A percentile compares a stretch with the other conserved stretches of the same genome.
Conservation (phyloP, 2,113 vertebrate genomes). For the Egretta garzetta region DNA sequence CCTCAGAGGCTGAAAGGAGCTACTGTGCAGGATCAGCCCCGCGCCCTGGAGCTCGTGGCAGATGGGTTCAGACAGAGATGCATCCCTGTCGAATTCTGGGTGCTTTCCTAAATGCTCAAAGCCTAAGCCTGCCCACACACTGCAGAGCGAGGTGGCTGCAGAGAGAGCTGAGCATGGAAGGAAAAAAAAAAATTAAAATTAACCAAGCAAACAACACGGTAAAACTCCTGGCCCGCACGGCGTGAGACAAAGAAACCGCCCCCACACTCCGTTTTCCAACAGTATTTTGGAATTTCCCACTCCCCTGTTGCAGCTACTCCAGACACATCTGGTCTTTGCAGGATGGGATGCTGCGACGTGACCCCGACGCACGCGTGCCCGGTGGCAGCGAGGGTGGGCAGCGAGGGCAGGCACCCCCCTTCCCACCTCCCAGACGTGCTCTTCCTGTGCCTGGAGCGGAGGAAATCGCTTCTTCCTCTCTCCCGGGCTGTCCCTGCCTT, state of each 20-base stretch:
- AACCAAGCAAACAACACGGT: neutral
- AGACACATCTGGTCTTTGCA: neutral
- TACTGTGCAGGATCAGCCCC: neutral
- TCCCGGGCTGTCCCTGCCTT: neutral
- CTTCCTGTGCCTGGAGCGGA: neutral
- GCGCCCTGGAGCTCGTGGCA: rapidly evolving
- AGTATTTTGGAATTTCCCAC: neutral
- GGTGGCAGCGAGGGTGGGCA: neutral
- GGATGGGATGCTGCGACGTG: neutral
- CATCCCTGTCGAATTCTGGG: neutral
- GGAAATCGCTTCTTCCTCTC: neutral
- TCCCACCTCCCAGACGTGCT: neutral
- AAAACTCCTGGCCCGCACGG: neutral
- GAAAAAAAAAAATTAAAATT: neutral
- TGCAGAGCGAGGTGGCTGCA: neutral
- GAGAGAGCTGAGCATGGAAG: neutral
- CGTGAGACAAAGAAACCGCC: neutral
- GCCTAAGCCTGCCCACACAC: neutral
- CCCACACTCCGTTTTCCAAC: neutral
- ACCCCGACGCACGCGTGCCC: rapidly evolving
- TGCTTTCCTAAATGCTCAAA: neutral
- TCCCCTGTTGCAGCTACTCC: neutral
- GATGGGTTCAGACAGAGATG: neutral
- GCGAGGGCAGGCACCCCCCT: neutral
- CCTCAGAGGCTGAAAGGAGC: neutral